Conservation (phyloP, 2,888 invertebrate genomes). For the Sphaerophoria taeniata region DNA sequence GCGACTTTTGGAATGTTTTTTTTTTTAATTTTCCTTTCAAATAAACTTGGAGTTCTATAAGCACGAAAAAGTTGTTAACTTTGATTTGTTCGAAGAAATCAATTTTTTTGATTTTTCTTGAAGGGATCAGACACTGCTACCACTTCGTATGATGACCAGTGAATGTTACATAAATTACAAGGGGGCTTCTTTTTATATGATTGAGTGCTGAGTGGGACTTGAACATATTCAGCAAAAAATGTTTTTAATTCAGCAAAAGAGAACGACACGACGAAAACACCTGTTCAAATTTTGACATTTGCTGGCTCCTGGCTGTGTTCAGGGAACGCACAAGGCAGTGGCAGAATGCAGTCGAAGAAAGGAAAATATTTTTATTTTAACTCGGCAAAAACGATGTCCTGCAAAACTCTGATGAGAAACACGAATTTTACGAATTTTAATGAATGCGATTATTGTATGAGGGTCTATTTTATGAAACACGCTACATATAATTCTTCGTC, state of each 20-base stretch:
- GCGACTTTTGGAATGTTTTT: constrained; percentile 32
- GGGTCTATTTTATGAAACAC: too few relatives aligned
- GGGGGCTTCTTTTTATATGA: constrained; percentile 43
- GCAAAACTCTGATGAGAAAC: too few relatives aligned
- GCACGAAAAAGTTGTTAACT: neutral
- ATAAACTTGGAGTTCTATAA: neutral
- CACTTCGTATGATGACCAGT: constrained; percentile 73
- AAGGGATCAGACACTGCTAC: constrained; percentile 52
- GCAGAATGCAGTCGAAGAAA: neutral
- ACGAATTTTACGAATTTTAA: too few relatives aligned
- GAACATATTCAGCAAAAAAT: constrained; percentile 24
- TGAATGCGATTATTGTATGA: too few relatives aligned
- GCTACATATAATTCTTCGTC: too few relatives aligned
- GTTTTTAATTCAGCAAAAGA: constrained; percentile 39
- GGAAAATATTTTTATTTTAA: neutral
- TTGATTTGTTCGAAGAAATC: neutral
- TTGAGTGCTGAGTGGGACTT: constrained; percentile 22
- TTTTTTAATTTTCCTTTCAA: neutral
- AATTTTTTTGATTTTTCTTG: neutral
- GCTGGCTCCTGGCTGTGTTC: neutral
- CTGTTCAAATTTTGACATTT: neutral
- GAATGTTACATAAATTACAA: constrained; percentile 67
- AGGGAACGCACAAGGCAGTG: neutral
- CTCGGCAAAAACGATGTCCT: too few relatives aligned
- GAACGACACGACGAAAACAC: neutral